Conservation (phyloP, 2,113 vertebrate species). For the Typhlomys cinereus region DNA sequence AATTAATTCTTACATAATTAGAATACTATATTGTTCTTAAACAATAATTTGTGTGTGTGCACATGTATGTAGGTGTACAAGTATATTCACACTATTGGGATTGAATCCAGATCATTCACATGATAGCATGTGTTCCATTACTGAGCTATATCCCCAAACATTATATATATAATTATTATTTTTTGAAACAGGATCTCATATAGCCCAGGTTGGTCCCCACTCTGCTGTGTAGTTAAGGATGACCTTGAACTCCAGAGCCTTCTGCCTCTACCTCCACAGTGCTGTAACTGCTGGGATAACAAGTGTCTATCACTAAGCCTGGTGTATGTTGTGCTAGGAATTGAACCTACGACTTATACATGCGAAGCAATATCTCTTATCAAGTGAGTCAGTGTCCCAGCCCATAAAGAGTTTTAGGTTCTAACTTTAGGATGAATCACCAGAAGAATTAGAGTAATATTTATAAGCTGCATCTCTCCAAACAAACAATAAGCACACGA, state of each 20-base stretch:
- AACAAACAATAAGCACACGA: background rate
- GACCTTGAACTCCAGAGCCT: no score
- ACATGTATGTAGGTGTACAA: no score
- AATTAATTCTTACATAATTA: no score
- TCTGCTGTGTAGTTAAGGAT: background rate
- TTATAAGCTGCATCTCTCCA: background rate
- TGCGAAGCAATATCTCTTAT: background rate
- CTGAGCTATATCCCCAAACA: background rate
- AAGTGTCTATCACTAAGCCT: background rate
- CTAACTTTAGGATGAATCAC: slow-evolving; percentile 37
- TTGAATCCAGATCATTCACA: background rate
- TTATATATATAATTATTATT: background rate
- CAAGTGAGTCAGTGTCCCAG: background rate
- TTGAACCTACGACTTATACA: background rate
- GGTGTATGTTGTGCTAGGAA: background rate
- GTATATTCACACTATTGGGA: background rate
- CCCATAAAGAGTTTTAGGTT: background rate
- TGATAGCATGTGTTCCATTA: background rate
- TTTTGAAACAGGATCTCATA: background rate
- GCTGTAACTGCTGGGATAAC: background rate
- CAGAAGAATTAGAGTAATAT: slow-evolving; percentile 31
- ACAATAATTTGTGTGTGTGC: no score
- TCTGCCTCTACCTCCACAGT: background rate
- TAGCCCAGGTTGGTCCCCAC: background rate
- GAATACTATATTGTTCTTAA: no score